Evolutionary conservation across 2,797 vertebrate genomes (phyloP).

Genomic region (Malacoraja senta): DNA sequence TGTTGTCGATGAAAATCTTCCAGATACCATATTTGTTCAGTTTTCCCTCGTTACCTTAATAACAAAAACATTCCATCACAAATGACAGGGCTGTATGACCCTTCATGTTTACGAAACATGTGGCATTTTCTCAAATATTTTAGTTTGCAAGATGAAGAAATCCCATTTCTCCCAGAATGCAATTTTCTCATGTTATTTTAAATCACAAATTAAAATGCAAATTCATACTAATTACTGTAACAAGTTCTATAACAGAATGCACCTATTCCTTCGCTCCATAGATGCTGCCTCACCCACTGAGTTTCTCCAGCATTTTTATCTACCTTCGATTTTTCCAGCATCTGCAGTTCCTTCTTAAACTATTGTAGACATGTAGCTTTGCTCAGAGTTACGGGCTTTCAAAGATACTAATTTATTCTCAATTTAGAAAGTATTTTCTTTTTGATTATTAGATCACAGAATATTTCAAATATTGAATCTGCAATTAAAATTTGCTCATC

Average conservation of each 20-base stretch:
- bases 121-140: not conserved
- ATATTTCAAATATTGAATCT: not conserved
- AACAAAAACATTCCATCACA: not conserved
- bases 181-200: not conserved
- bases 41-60: not conserved
- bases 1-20: not conserved
- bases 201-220: not conserved
- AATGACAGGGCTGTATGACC: not conserved
- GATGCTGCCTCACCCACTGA: too few species aligned
- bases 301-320: too few species aligned
- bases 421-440: not conserved
- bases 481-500: not conserved
- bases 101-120: not conserved
- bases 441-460: not conserved
- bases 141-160: not conserved
- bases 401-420: not conserved
- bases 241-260: not conserved
- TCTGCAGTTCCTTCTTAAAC: too few species aligned
- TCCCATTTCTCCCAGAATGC: not conserved
- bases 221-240: not conserved
- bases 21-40: not conserved
- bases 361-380: not conserved
- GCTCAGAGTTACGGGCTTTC: not conserved
- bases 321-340: too few species aligned
- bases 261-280: too few species aligned